Conservation (phyloP, 2,888 invertebrate genomes). For the Thecophora atra region DNA sequence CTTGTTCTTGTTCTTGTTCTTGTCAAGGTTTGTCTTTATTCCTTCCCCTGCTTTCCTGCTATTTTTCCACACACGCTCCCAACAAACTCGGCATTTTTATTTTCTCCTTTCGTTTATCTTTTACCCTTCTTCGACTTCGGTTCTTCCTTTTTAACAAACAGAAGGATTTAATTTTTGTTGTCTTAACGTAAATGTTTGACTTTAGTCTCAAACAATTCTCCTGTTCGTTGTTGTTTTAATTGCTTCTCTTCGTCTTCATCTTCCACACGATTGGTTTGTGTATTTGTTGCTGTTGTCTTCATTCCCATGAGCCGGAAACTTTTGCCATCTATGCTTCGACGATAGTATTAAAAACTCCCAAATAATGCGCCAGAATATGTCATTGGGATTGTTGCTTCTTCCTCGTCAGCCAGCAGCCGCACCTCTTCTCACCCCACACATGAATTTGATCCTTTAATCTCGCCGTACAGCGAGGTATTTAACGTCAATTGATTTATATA, state of each 20-base stretch:
- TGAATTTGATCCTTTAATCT: constrained; percentile 29
- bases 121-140: neutral
- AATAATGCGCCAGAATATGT: too few relatives aligned
- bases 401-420: neutral
- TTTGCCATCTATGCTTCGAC: too few relatives aligned
- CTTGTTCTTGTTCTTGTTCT: neutral
- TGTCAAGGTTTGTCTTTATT: neutral
- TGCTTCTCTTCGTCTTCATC: neutral
- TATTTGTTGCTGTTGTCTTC: constrained; percentile 5
- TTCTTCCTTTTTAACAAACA: neutral
- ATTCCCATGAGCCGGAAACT: too few relatives aligned
- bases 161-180: constrained; percentile 35
- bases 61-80: neutral
- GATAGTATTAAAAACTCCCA: too few relatives aligned
- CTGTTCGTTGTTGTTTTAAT: neutral
- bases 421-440: neutral
- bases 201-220: constrained; percentile 16
- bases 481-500: constrained; percentile 47
- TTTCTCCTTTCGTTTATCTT: neutral
- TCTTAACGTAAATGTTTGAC: constrained; percentile 33
- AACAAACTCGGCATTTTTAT: neutral
- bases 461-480: constrained; percentile 2
- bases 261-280: too few relatives aligned
- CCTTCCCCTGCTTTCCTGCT: neutral
- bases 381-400: neutral